phyloP scores from a whole-genome alignment of 2,797 vertebrate species.

The Fundulus diaphanus region DNA sequence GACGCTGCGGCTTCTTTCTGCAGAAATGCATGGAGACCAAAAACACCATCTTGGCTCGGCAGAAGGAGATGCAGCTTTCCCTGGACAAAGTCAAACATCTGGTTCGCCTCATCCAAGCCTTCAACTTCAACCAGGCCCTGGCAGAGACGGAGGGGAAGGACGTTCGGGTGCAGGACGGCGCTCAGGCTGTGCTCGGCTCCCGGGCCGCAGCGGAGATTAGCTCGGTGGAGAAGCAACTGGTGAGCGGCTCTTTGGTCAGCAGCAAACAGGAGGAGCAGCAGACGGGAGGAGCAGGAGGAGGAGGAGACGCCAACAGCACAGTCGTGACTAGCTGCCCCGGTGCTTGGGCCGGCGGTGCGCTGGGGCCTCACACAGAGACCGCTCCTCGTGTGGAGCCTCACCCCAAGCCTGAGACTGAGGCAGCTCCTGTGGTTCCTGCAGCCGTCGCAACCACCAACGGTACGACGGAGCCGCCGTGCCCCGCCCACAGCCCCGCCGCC shows the following conservation, averaged over 20 bases:
- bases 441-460: constrained; percentile 65
- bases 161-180: constrained; percentile 40
- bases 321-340: constrained; percentile 11
- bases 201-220: constrained; percentile 27
- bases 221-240: constrained; percentile 38
- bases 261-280: constrained; percentile 31
- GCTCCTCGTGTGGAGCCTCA: constrained; percentile 39
- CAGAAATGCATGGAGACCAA: constrained; percentile 99
- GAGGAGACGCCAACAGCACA: not conserved
- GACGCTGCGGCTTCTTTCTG: constrained; percentile 37
- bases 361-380: constrained; percentile 26
- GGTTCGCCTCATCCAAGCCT: constrained; percentile 96
- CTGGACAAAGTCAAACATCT: constrained; percentile 97
- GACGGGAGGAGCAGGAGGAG: constrained; percentile 8
- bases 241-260: constrained; percentile 15
- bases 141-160: constrained; percentile 76
- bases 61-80: constrained; percentile 98
- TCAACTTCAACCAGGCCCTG: constrained; percentile 91
- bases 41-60: constrained; percentile 93
- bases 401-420: constrained; percentile 52
- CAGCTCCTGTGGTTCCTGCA: constrained; percentile 26
- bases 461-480: constrained; percentile 48
- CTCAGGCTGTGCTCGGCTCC: not conserved
- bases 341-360: constrained; percentile 9
- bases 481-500: constrained; percentile 26